Conservation (phyloP, 2,797 vertebrate genomes). For the Rhincodon typus region DNA sequence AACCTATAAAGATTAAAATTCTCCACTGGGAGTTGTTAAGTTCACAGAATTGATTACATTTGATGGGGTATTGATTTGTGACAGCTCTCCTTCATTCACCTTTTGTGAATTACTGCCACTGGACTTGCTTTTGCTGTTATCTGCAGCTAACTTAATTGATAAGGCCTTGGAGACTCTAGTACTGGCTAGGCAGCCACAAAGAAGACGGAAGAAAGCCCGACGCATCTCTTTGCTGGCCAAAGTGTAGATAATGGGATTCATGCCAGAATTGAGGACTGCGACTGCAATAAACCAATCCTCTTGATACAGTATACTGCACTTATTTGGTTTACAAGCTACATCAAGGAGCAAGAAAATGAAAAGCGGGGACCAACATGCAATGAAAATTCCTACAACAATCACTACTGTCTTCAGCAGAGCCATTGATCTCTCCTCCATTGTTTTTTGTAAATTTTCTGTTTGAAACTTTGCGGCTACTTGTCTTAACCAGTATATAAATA, state of each 20-base stretch:
- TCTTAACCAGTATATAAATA: slow-evolving; percentile 86
- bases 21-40: slow-evolving; percentile 51
- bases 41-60: slow-evolving; percentile 46
- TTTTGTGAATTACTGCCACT: slow-evolving; percentile 77
- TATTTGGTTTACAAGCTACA: slow-evolving; percentile 67
- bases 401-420: slow-evolving; percentile 85
- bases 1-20: slow-evolving; percentile 42
- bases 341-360: slow-evolving; percentile 83
- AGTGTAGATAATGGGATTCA: slow-evolving; percentile 92
- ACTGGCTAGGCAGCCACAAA: slow-evolving; percentile 65
- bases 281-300: slow-evolving; percentile 80
- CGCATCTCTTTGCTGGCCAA: slow-evolving; percentile 93
- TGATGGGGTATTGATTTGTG: slow-evolving; percentile 43
- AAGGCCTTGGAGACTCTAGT: slow-evolving; percentile 51
- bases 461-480: slow-evolving; percentile 82
- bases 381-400: slow-evolving; percentile 88
- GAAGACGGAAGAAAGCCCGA: slow-evolving; percentile 75
- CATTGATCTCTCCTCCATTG: slow-evolving; percentile 82
- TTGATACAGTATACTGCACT: slow-evolving; percentile 69
- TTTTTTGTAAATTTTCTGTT: slow-evolving; percentile 57
- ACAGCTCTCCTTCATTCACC: slow-evolving; percentile 59
- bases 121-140: slow-evolving; percentile 78
- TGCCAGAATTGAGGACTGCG: slow-evolving; percentile 85
- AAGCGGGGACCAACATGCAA: slow-evolving; percentile 85
- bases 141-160: slow-evolving; percentile 61